A percentile compares a stretch with the other conserved stretches of the same genome.
phyloP scores from a whole-genome alignment of 2,888 invertebrate species.

The Andrena minutula region DNA sequence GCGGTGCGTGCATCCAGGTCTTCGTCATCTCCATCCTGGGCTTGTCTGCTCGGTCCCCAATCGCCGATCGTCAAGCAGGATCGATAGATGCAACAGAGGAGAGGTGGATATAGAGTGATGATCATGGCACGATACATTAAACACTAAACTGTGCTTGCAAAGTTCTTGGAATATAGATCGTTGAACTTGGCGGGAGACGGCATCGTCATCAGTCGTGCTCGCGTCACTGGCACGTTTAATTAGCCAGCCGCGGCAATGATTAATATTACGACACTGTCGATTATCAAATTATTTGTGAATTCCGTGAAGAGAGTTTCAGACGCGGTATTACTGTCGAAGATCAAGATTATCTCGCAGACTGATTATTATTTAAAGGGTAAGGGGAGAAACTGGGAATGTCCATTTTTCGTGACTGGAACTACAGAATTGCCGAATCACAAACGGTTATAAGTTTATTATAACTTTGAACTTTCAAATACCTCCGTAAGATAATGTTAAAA shows the following conservation, averaged over 20 bases:
- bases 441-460: too few species aligned
- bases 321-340: too few species aligned
- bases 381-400: too few species aligned
- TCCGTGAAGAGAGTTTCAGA: too few species aligned
- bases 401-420: too few species aligned
- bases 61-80: background rate
- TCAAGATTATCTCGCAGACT: too few species aligned
- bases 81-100: background rate
- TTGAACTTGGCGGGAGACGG: background rate
- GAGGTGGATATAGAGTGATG: background rate
- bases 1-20: conserved; percentile 91
- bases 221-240: conserved; percentile 19
- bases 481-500: too few species aligned
- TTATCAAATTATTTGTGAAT: too few species aligned
- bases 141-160: too few species aligned
- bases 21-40: conserved; percentile 90
- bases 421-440: too few species aligned
- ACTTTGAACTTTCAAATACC: too few species aligned
- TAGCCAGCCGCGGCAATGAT: background rate
- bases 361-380: too few species aligned
- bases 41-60: conserved; percentile 86
- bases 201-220: background rate
- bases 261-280: background rate
- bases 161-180: background rate
- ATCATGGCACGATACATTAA: background rate